Conservation (phyloP, 2,888 invertebrate genomes). For the Cabera pusaria region DNA sequence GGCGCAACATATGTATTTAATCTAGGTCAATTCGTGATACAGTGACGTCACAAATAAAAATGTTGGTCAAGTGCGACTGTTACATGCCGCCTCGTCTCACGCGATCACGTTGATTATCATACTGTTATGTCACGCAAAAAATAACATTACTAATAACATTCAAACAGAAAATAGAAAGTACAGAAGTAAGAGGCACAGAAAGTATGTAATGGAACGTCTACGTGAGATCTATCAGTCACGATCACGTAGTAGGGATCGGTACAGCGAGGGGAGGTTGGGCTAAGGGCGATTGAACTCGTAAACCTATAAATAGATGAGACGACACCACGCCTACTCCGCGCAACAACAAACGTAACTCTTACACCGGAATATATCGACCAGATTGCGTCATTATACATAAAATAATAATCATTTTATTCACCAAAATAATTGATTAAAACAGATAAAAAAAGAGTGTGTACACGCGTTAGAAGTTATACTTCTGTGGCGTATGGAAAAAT, state of each 20-base stretch:
- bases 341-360: slow-evolving; percentile 35
- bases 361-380: slow-evolving; percentile 28
- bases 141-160: too few relatives aligned
- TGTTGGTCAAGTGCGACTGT: slow-evolving; percentile 21
- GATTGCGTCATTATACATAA: slow-evolving; percentile 33
- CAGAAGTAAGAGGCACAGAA: too few relatives aligned
- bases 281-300: slow-evolving; percentile 71
- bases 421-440: too few relatives aligned
- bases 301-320: slow-evolving; percentile 75
- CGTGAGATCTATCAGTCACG: slow-evolving; percentile 38
- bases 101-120: slow-evolving; percentile 12
- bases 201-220: slow-evolving; percentile 22
- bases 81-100: slow-evolving; percentile 10
- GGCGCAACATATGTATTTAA: slow-evolving; percentile 32
- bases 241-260: slow-evolving; percentile 31
- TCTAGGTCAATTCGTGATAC: slow-evolving; percentile 43
- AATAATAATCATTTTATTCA: too few relatives aligned
- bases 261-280: slow-evolving; percentile 44
- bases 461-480: too few relatives aligned
- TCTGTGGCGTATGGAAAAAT: too few relatives aligned
- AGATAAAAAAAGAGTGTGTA: too few relatives aligned
- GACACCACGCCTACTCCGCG: slow-evolving; percentile 52
- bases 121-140: slow-evolving; percentile 14
- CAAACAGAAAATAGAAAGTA: too few relatives aligned
- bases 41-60: slow-evolving; percentile 34